Evolutionary conservation across 1,140 invertebrate species (phyloP), one percentile per base, ranked within the genome.

Genomic region (Pinna nobilis): DNA sequence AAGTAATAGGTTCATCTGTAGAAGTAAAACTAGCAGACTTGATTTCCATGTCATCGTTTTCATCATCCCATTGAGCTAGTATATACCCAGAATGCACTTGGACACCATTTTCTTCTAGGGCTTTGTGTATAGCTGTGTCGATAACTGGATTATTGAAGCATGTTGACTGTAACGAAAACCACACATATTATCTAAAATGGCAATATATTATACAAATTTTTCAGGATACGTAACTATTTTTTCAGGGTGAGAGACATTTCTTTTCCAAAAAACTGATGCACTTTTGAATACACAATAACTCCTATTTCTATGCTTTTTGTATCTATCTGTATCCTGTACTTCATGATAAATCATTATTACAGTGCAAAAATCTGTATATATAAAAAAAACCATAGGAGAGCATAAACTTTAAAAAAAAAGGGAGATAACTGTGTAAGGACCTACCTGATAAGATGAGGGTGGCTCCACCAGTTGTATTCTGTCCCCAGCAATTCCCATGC

Each of bases 101-200:
- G n/a, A 89, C 83, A 23, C 83, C 84, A 44, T 61, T 94, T 84
- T 95, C 95, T 70, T 95, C 94, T 11, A 98, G 87, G 3, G 93
- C 92, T 83, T 95, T 95, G 83, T 96, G 96, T 33, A 94, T 89
- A 11, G 92, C 92, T 85, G 97, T 95, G n/a, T 84, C 82, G 4
- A 89, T 76, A 18, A 74, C 73, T 11, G 80, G 72, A 73, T 89
- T 83, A 71, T 89, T 88, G 64, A 89, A 86, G 71, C 83, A 85
- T 1, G 77, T 84, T 11, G 81, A 69, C 79, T 85, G 53, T 35
- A 81, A 77, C 28, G 23, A 50, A 39, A 59, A 37, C 50, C 20
- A n/a, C n/a, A n/a, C n/a, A n/a, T n/a, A n/a, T n/a, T n/a, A n/a
- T n/a, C n/a, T n/a, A n/a, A n/a, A n/a, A n/a, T n/a, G n/a, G n/a